These are phyloP conservation scores for Drosophila trapezifrons DNA, from an alignment of 1,140 invertebrate genomes.

Conservation along the genomic window DNA sequence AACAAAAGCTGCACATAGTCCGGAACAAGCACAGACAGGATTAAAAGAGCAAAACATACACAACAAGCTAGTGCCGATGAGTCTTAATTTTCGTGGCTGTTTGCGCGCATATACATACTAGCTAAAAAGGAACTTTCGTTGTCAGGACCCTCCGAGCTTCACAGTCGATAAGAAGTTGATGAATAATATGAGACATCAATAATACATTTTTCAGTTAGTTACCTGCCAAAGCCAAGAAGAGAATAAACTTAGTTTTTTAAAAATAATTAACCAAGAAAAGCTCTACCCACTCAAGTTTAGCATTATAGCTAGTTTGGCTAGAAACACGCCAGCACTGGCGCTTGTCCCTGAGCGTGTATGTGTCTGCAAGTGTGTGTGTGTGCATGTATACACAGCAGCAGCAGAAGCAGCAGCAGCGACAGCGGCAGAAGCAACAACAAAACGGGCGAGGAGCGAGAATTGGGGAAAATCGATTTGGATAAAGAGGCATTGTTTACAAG, in stretches of 20 bases:
- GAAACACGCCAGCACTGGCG: constrained; percentile 9
- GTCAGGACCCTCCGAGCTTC: too few species aligned
- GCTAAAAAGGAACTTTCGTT: too few species aligned
- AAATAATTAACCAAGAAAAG: background rate
- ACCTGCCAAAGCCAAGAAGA: background rate
- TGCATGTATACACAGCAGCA: constrained; percentile 65
- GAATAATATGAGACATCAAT: too few species aligned
- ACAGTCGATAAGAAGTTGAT: too few species aligned
- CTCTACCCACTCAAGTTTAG: too few species aligned
- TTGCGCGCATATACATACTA: too few species aligned
- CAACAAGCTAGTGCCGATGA: too few species aligned
- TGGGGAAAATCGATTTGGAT: constrained; percentile 75
- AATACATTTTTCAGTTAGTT: too few species aligned
- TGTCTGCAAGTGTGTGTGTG: constrained; percentile 33
- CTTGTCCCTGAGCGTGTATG: constrained; percentile 29
- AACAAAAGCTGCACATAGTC: background rate
- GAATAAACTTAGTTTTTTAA: too few species aligned
- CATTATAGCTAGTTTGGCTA: background rate
- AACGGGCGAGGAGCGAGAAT: constrained; percentile 51
- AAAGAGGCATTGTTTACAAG: constrained; percentile 71
- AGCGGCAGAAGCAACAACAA: constrained; percentile 59
- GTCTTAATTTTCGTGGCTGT: too few species aligned
- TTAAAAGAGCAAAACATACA: too few species aligned
- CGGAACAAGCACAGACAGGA: background rate
- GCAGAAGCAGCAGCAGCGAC: constrained; percentile 50